phyloP scores from a whole-genome alignment of 2,797 vertebrate genomes.

The Syngnathus acus region DNA sequence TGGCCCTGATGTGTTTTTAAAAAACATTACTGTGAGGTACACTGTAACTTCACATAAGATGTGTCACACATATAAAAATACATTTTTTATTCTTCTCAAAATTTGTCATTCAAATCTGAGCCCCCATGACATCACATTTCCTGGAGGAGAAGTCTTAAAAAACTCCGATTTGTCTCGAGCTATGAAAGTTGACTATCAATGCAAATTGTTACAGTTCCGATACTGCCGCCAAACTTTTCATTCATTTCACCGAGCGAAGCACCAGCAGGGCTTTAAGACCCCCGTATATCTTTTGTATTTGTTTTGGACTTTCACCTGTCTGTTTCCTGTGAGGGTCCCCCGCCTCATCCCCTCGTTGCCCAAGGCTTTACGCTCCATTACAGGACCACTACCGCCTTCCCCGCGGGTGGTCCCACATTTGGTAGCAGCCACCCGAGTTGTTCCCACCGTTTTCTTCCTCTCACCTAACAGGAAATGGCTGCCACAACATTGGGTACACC shows the following conservation, averaged over 20 bases:
- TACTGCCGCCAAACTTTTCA: neutral
- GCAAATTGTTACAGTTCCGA: neutral
- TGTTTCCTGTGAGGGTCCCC: conserved; percentile 60
- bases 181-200: neutral
- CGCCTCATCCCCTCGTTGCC: conserved; percentile 27
- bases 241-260: neutral
- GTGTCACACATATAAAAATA: too few species aligned
- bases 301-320: conserved; percentile 67
- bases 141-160: too few species aligned
- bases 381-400: conserved; percentile 46
- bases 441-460: neutral
- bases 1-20: too few species aligned
- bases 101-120: too few species aligned
- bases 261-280: conserved; percentile 1
- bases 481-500: neutral
- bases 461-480: neutral
- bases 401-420: conserved; percentile 58
- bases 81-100: too few species aligned
- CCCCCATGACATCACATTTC: too few species aligned
- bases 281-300: conserved; percentile 37
- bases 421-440: conserved; percentile 4
- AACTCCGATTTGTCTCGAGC: neutral
- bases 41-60: too few species aligned
- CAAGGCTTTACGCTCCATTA: conserved; percentile 61
- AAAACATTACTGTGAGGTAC: too few species aligned